Evolutionary conservation across 2,797 vertebrate genomes (phyloP).

Genomic region (Galago senegalensis): DNA sequence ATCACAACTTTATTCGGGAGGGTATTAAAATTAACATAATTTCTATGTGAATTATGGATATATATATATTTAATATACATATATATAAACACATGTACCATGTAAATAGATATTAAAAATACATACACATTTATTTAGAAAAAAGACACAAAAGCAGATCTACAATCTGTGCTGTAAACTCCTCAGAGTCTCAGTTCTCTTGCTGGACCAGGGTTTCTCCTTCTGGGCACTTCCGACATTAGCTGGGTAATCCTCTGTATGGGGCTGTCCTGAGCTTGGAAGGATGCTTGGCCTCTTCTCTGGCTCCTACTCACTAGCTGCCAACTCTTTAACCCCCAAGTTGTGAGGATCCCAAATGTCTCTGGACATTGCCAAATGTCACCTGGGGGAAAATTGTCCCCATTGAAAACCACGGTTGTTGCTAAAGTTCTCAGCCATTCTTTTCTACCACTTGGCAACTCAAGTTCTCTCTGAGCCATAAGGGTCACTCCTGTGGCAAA

Average conservation of each 20-base stretch:
- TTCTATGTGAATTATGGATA: background rate
- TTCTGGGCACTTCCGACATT: background rate
- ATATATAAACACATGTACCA: background rate
- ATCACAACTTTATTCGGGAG: background rate
- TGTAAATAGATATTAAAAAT: background rate
- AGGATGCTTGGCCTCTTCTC: background rate
- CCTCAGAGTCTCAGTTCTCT: background rate
- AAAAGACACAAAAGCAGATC: background rate
- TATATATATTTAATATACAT: background rate
- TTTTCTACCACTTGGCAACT: background rate
- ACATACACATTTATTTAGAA: background rate
- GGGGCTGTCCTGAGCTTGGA: background rate
- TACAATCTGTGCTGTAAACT: background rate
- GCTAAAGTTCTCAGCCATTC: background rate
- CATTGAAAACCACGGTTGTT: background rate
- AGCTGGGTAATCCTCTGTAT: background rate
- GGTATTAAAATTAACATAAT: background rate
- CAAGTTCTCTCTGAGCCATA: fast-evolving
- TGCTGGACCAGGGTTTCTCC: background rate
- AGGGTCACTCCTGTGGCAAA: background rate
- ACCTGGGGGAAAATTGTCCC: no score
- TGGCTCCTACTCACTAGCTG: background rate
- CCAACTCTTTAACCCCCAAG: fast-evolving
- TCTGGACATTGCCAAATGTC: background rate
- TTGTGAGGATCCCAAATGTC: background rate